Evolutionary conservation across 1,140 invertebrate genomes (phyloP).

Genomic region (Latrodectus geometricus): DNA sequence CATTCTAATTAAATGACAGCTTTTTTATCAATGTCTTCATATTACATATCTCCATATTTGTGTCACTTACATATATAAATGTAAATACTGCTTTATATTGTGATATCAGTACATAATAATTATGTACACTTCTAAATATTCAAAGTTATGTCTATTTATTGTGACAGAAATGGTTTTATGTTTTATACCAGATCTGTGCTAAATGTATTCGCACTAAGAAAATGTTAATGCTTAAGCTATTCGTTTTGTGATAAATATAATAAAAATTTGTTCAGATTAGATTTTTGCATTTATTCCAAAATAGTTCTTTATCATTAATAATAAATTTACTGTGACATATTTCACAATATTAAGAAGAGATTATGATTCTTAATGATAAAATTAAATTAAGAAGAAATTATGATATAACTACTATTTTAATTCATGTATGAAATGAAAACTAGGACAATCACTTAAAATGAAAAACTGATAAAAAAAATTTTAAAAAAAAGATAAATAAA

Average conservation of each 20-base stretch:
- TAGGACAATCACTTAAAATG: no score
- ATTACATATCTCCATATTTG: constrained; percentile 53
- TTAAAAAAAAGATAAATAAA: no score
- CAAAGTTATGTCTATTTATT: constrained; percentile 41
- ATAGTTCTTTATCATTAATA: no score
- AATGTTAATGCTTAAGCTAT: background rate
- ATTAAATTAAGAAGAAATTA: no score
- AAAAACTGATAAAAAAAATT: no score
- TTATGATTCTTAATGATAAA: no score
- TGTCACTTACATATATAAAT: constrained; percentile 24
- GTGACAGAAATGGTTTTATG: constrained; percentile 49
- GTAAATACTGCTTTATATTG: constrained; percentile 41
- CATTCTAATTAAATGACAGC: constrained; percentile 12
- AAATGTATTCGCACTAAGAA: constrained; percentile 36
- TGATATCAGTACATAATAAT: constrained; percentile 43
- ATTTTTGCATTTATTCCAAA: background rate
- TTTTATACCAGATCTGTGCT: constrained; percentile 48
- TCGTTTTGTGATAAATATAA: background rate
- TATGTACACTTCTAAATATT: constrained; percentile 54
- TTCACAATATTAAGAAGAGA: no score
- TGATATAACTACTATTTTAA: no score
- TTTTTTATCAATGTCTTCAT: constrained; percentile 31
- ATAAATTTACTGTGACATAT: no score
- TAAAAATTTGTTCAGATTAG: background rate
- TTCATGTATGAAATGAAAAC: no score